Conservation (phyloP, 1,140 invertebrate genomes). For the Drusus annulatus region DNA sequence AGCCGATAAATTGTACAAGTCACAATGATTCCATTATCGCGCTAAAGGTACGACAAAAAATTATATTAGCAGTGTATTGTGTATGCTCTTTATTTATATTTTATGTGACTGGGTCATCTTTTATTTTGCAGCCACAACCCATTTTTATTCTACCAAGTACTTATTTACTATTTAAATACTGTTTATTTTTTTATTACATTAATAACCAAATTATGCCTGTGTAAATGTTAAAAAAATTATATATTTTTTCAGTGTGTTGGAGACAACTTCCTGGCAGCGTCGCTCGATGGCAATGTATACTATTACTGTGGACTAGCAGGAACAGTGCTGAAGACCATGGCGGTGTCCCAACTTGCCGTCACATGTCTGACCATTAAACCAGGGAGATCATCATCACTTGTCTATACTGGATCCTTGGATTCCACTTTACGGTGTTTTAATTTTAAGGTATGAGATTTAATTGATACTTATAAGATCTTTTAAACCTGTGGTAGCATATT, state of each 20-base stretch:
- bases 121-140: too few relatives aligned
- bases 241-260: conserved; percentile 64
- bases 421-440: conserved; percentile 74
- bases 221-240: too few relatives aligned
- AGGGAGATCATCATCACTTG: conserved; percentile 67
- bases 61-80: neutral
- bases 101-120: too few relatives aligned
- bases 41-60: conserved; percentile 46
- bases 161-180: too few relatives aligned
- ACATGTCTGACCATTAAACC: conserved; percentile 72
- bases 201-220: neutral
- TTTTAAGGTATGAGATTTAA: conserved; percentile 66
- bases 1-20: conserved; percentile 40
- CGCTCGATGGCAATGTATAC: conserved; percentile 73
- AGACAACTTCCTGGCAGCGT: conserved; percentile 70
- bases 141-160: too few relatives aligned
- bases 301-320: conserved; percentile 66
- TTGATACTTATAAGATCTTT: too few relatives aligned
- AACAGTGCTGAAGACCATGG: conserved; percentile 68
- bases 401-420: conserved; percentile 76
- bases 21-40: conserved; percentile 54
- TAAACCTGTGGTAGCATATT: too few relatives aligned
- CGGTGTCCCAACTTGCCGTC: conserved; percentile 70
- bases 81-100: too few relatives aligned
- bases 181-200: neutral